Base-by-base conservation (phyloP, 2,797 vertebrate genomes). In the Chaenodraco wilsoni region DNA sequence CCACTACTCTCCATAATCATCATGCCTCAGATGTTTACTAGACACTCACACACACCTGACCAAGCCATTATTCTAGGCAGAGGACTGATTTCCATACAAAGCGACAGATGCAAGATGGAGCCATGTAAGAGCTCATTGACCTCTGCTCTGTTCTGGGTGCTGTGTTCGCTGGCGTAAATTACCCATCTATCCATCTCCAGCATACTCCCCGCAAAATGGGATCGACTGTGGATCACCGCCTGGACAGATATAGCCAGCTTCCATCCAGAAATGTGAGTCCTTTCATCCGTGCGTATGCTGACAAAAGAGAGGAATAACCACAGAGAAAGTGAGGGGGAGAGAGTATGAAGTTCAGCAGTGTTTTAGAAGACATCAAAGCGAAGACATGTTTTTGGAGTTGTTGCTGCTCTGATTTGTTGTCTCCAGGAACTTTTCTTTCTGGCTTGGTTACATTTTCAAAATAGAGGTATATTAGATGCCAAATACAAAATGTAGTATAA, bases 51-150 rank as follows among this genome's bases (percentile, higher is more conserved):
- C 69, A 64, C 50, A 65, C 13, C 9, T 61, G 72, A 50, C 33
- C 40, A 63, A 27, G 19, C 65, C 65, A 37, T 72, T 41, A 64
- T 6, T 61, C 62, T 57, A 74, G 73, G 54, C 65, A 49, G 76
- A 12, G 73, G 78, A 76, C 59, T 83, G 88, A 85, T 56, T 67
- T 65, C 61, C 86, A 88, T 74, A 68, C 65, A 81, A 86, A 88
- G 84, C 41, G 91, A 91, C 88, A 84, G 87, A 79, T 75, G 74
- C 59, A 69, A 63, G 82, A 87, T 62, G 72, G 81, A 87, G 77
- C 52, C 74, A 77, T 54, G 72, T 55, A 58, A 59, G 85, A 85
- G 87, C 86, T 84, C 77, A 62, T 84, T 86, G 90, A 92, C 91
- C 91, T 87, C 80, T 79, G 76, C 57, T 74, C 72, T 27, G 40